Evolutionary conservation across 2,113 vertebrate genomes (phyloP), one percentile per base, ranked within the genome.

Genomic region (Hoplias malabaricus): DNA sequence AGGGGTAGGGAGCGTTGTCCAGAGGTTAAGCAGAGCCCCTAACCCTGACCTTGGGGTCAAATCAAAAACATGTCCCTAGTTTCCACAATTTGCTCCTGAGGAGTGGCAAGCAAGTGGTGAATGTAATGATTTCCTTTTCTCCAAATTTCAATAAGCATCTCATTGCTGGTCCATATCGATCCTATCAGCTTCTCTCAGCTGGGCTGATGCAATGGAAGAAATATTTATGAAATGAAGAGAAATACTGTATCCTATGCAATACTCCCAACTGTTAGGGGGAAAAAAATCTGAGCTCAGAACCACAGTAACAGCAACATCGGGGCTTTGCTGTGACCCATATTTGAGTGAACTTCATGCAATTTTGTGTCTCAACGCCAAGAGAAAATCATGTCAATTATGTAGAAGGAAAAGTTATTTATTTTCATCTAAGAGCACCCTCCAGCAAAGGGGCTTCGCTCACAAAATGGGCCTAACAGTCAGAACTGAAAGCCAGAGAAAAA

Each of bases 141-240:
- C 25, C 1, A 57, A 72, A 31, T 66, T 14, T 80, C 43, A 66
- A 63, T 27, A 56, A n/a, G 21, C 33, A 73, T 81, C 75, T 73
- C 62, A 31, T 25, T 21, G 21, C 27, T 27, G 29, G 2, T 12
- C 38, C 31, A 34, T 56, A 82, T 69, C 71, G 78, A 80, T 80
- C 48, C n/a, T 14, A 19, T 78, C 43, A 43, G 43, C 9, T 48
- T 57, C 70, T 69, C 53, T 77, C 75, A 65, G 71, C 53, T 27
- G 25, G 66, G 57, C 79, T 82, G 67, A 80, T 62, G 70, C 77
- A 86, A 69, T 31, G 42, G 33, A 46, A 70, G 75, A 81, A 84
- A 83, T 76, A 77, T 69, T 77, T 50, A 61, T 72, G 57, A 46
- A 81, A 76, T 34, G 59, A 42, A 5, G 21, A 19, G 75, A 13